Conservation (phyloP, 2,113 vertebrate genomes). For the Mormoops blainvillei region DNA sequence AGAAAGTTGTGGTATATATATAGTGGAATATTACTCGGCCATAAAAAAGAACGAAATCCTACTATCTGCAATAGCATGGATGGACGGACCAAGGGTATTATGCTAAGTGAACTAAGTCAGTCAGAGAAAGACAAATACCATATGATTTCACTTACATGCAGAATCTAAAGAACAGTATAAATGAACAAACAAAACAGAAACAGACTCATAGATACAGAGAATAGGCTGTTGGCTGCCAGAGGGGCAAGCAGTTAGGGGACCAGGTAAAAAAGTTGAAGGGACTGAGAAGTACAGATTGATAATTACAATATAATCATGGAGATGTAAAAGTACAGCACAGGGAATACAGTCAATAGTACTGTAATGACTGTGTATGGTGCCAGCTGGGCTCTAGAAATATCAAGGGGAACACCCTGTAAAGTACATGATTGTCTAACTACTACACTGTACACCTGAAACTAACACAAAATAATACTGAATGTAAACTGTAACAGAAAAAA, state of each 20-base stretch:
- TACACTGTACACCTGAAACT: neutral
- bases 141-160: neutral
- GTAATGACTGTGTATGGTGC: neutral
- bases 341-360: neutral
- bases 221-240: neutral
- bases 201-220: neutral
- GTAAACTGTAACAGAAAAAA: neutral
- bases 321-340: neutral
- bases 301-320: neutral
- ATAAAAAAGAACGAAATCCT: neutral
- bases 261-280: neutral
- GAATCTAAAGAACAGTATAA: neutral
- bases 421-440: neutral
- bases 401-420: neutral
- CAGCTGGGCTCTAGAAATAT: neutral
- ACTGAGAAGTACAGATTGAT: neutral
- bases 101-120: neutral
- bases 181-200: neutral
- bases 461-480: neutral
- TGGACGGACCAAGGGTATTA: neutral
- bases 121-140: neutral
- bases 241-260: neutral
- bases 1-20: neutral
- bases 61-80: neutral
- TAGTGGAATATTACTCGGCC: neutral